Evolutionary conservation across 2,888 invertebrate genomes (phyloP).

Genomic region (Tiphia femorata): DNA sequence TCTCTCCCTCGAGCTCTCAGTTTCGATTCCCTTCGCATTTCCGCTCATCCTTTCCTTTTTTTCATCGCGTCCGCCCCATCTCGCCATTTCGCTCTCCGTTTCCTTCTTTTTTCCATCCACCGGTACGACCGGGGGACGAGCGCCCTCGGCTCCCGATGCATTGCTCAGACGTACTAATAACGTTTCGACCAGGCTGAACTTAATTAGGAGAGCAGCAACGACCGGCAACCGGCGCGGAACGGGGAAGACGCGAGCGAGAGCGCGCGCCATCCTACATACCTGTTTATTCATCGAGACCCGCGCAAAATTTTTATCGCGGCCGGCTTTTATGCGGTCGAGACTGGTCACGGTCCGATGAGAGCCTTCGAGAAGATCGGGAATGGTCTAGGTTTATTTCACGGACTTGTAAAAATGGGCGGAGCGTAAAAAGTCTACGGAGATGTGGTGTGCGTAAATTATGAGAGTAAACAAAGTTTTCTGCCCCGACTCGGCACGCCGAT

Average conservation of each 20-base stretch:
- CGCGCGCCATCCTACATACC: neutral
- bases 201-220: conserved; percentile 34
- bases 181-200: conserved; percentile 42
- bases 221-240: conserved; percentile 15
- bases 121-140: conserved; percentile 6
- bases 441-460: no score
- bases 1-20: no score
- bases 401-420: neutral
- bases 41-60: no score
- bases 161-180: conserved; percentile 37
- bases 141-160: conserved; percentile 27
- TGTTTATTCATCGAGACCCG: conserved; percentile 7
- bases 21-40: no score
- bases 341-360: neutral
- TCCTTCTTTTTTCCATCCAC: no score
- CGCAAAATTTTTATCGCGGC: conserved; percentile 19
- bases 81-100: no score
- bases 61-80: no score
- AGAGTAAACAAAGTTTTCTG: no score
- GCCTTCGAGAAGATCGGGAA: neutral
- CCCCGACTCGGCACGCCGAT: no score
- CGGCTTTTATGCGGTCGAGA: neutral
- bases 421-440: no score
- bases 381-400: neutral
- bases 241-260: conserved; percentile 2